Conservation (phyloP, 2,888 invertebrate species). For the Anarsia innoxiella region DNA sequence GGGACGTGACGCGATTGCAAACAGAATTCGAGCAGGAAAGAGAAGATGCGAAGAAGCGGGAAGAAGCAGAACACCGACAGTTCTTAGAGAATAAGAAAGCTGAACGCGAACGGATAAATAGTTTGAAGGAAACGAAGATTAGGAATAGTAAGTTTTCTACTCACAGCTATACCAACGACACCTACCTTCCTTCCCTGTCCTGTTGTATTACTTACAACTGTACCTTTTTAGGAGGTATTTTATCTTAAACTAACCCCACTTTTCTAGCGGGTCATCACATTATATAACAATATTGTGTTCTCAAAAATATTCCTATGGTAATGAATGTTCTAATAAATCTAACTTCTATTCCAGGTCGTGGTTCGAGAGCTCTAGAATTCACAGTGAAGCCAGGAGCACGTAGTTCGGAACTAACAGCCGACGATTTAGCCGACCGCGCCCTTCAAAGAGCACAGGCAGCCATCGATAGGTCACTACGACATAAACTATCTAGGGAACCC, state of each 20-base stretch:
- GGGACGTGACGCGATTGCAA: conserved; percentile 67
- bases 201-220: too few relatives aligned
- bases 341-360: conserved; percentile 33
- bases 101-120: conserved; percentile 51
- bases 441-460: conserved; percentile 3
- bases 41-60: conserved; percentile 29
- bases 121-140: conserved; percentile 26
- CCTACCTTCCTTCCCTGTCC: too few relatives aligned
- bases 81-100: conserved; percentile 59
- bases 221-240: too few relatives aligned
- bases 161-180: background rate
- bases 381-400: conserved; percentile 22
- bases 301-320: too few relatives aligned
- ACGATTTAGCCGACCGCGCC: conserved; percentile 39
- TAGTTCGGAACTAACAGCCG: conserved; percentile 25
- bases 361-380: conserved; percentile 35
- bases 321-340: background rate
- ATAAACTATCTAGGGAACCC: conserved; percentile 3
- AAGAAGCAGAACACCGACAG: conserved; percentile 27
- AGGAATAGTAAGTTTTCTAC: conserved; percentile 34
- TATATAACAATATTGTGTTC: too few relatives aligned
- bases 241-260: too few relatives aligned
- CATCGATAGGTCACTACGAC: too few relatives aligned
- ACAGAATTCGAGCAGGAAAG: conserved; percentile 48
- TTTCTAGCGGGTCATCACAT: too few relatives aligned